A percentile compares a stretch with the other conserved stretches of the same genome.
Evolutionary conservation across 1,140 invertebrate genomes (phyloP).

Genomic region (Brachionus manjavacas): DNA sequence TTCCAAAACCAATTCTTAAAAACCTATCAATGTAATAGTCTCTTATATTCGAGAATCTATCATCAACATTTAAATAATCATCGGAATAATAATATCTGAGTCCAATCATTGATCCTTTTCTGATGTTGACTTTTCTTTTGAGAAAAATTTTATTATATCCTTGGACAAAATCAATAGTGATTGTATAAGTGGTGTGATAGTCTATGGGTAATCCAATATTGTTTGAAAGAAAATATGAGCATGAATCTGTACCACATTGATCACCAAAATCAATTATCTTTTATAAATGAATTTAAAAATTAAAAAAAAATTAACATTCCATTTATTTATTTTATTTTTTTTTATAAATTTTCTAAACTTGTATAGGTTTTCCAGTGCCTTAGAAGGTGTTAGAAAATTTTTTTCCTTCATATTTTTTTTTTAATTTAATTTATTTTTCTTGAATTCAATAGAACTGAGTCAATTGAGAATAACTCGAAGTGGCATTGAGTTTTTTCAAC

Average conservation of each 20-base stretch:
- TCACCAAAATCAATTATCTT: background rate
- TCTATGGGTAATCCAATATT: background rate
- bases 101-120: background rate
- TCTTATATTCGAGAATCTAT: background rate
- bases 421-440: no score
- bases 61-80: background rate
- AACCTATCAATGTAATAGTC: background rate
- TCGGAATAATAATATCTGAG: background rate
- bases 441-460: no score
- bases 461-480: no score
- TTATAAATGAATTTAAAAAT: background rate
- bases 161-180: background rate
- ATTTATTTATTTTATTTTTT: no score
- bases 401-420: no score
- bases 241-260: background rate
- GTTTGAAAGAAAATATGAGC: background rate
- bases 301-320: no score
- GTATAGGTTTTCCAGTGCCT: no score
- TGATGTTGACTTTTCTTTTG: background rate
- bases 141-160: constrained; percentile 14
- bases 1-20: background rate
- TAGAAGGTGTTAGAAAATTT: no score
- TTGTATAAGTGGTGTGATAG: background rate
- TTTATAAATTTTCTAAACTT: no score
- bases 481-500: no score